Base-by-base conservation (phyloP, 2,113 vertebrate species). In the Formicarius rufipectus region DNA sequence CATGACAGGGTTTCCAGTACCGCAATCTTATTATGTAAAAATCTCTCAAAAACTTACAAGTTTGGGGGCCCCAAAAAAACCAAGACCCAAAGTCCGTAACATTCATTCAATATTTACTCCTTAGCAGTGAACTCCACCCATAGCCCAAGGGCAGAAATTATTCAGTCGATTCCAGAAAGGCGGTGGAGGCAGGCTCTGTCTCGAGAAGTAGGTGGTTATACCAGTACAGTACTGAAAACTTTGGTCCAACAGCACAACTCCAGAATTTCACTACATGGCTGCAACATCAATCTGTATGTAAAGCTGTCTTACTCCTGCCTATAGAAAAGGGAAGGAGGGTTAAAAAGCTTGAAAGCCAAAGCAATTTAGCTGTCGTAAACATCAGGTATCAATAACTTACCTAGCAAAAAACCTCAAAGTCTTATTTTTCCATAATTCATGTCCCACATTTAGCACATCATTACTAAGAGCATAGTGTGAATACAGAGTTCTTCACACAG, bases 211-310 rank as follows among this genome's bases (percentile, higher is more conserved):
- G 62, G 94, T 93, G 96, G 84, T 94, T 69, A 68, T 31, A 95
- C 95, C 97, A 95, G 78, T 97, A 98, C 97, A 98, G 97, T 98
- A 98, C 98, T 96, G 96, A 93, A 97, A 98, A 78, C 96, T 98
- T 99, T 98, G 98, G 99, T 99, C 98, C 98, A 97, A 96, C 90
- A 95, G 97, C 96, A 88, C 84, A 55, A 30, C 73, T 92, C 87
- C 64, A 94, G 87, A 88, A 84, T 55, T 37, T 90, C 88, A 96
- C 97, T 98, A 99, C 98, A 99, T 99, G 83, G 98, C 98, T 7
- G 99, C 99, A 19, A 98, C 97, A 47, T 99, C 99, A 35, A 99
- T 99, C 98, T 99, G 99, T 96, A 99, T 97, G 73, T 99, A 99
- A 60, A 99, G 98, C 97, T 99, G 99, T 85, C 99, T 98, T 39